Base-by-base conservation (phyloP, 2,113 vertebrate genomes). In the Corythornis cristatus region DNA sequence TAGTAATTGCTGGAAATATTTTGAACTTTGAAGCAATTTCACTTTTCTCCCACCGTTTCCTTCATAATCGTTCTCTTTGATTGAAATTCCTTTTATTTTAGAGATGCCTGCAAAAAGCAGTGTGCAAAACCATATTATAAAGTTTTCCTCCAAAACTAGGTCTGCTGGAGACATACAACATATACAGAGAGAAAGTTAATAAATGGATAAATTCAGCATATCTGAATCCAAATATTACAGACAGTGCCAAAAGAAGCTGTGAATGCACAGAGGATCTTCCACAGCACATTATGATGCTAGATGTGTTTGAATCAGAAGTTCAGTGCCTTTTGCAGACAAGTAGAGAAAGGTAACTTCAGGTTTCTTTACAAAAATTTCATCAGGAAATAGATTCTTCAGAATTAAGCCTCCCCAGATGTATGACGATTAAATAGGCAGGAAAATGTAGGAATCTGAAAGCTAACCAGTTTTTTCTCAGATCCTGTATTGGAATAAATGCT, bases 1-100 rank as follows among this genome's bases (percentile, higher is more conserved):
- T 84, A 71, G 51, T 64, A 92, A 93, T 88, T 78, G 56, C n/a
- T 86, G 66, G 40, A 93, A 93, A 91, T 21, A 29, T 76, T 83
- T 76, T 73, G 21, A 93, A 89, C 42, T 76, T 82, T 42, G 40
- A 28, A 82, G 70, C 37, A 54, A 43, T 74, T 88, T 92, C 45
- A 66, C 33, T 83, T 77, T n/a, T 7, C 18, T 42, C 28, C 18
- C 40, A 72, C 8, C n/a, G 80, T 73, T 57, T 80, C 45, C 31
- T 61, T 76, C 3, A 5, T 25, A 71, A 61, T 62, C 8, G 6
- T n/a, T 91, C n/a, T 28, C 31, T 84, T 57, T 60, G 23, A 60
- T 15, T 66, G 31, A 90, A 79, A 70, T 5, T 9, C 28, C 48
- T 37, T 57, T 18, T 75, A 82, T 86, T 85, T 94, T 26, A 46